Percentiles rank a stretch among this genome's conserved stretches.
These are phyloP conservation scores for Ceramica pisi DNA, from an alignment of 2,888 invertebrate species.

Conservation along the genomic window DNA sequence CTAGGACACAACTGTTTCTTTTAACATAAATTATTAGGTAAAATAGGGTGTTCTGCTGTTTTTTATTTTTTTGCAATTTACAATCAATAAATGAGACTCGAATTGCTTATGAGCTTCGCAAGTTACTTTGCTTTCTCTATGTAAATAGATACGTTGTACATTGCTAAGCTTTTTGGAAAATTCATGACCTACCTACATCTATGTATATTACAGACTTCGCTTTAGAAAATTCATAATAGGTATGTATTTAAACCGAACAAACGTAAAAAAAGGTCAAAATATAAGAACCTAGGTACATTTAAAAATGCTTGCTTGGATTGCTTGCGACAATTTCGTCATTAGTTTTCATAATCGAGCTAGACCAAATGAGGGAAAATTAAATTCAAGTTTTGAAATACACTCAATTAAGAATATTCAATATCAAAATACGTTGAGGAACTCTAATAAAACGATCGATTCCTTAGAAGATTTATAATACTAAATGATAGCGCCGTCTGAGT, in stretches of 20 bases:
- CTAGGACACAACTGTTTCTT: not conserved
- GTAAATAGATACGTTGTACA: slow-evolving; percentile 13
- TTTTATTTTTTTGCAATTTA: slow-evolving; percentile 2
- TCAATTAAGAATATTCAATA: slow-evolving; percentile 13
- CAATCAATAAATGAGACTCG: slow-evolving; percentile 10
- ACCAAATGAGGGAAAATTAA: not conserved
- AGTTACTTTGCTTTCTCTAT: slow-evolving; percentile 27
- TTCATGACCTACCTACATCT: not conserved
- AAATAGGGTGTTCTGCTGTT: not conserved
- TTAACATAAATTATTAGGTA: not conserved
- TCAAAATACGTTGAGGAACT: slow-evolving; percentile 53
- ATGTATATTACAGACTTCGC: not conserved
- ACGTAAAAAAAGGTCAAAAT: not conserved
- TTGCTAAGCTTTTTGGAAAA: slow-evolving; percentile 17
- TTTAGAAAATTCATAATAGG: slow-evolving; percentile 6
- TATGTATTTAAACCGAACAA: not conserved
- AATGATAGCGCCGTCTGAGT: slow-evolving; percentile 81
- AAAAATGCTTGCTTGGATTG: too few relatives aligned
- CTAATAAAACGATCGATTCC: slow-evolving; percentile 73
- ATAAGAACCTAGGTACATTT: too few relatives aligned
- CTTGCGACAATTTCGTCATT: not conserved
- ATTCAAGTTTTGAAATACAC: not conserved
- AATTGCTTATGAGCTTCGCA: slow-evolving; percentile 28
- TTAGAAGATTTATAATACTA: slow-evolving; percentile 78
- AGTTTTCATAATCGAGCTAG: not conserved